phyloP scores from a whole-genome alignment of 2,888 invertebrate genomes.

The Drosophila mimetica region DNA sequence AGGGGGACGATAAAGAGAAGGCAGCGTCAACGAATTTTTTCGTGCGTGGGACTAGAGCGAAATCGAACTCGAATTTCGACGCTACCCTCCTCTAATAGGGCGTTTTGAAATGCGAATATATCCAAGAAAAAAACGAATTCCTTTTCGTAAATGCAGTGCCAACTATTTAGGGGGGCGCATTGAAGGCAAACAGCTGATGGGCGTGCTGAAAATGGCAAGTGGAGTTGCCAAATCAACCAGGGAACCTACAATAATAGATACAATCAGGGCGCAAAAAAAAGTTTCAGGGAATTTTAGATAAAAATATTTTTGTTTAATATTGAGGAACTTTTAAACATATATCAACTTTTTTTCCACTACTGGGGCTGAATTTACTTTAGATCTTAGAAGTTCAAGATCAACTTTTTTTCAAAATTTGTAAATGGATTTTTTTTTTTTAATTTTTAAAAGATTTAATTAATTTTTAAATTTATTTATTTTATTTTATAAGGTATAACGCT shows the following conservation, averaged over 20 bases:
- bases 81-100: slow-evolving; percentile 3
- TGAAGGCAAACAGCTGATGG: slow-evolving; percentile 20
- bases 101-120: slow-evolving; percentile 14
- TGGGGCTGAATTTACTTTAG: no score
- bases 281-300: background rate
- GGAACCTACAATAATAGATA: background rate
- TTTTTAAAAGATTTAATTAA: no score
- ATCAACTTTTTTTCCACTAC: no score
- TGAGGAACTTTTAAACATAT: no score
- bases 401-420: no score
- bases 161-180: slow-evolving; percentile 20
- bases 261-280: background rate
- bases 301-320: no score
- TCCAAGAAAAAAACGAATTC: slow-evolving; percentile 9
- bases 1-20: slow-evolving; percentile 4
- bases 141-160: slow-evolving; percentile 49
- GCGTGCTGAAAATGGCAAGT: slow-evolving; percentile 53
- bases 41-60: slow-evolving; percentile 14
- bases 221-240: slow-evolving; percentile 51
- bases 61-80: slow-evolving; percentile 29
- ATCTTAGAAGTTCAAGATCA: no score
- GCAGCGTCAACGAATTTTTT: slow-evolving; percentile 21
- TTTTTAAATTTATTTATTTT: no score
- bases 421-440: no score
- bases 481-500: no score